A percentile compares a stretch with the other conserved stretches of the same genome.
These are phyloP conservation scores for Oncorhynchus keta DNA, from an alignment of 2,113 vertebrate genomes.

Conservation along the genomic window DNA sequence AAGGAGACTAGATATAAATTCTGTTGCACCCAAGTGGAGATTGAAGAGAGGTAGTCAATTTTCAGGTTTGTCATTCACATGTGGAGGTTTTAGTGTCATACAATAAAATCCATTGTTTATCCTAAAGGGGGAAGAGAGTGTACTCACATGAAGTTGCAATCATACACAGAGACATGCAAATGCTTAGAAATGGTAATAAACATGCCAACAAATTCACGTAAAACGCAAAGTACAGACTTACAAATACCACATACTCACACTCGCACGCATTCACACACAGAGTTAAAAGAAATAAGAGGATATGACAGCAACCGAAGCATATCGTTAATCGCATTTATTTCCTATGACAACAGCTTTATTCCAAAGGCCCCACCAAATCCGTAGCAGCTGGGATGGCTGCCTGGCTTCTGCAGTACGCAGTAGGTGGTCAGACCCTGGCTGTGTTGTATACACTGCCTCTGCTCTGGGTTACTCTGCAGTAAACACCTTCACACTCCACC, in stretches of 20 bases:
- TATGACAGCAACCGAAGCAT: slow-evolving; percentile 26
- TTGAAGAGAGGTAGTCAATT: neutral
- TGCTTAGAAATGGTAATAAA: too few species aligned
- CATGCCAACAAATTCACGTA: too few species aligned
- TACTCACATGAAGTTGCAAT: neutral
- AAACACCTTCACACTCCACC: neutral
- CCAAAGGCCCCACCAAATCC: slow-evolving; percentile 46
- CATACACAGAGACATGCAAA: slow-evolving; percentile 5
- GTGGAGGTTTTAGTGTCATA: neutral
- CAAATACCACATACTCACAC: slow-evolving; percentile 6
- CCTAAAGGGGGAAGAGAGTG: neutral
- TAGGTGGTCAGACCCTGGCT: slow-evolving; percentile 47
- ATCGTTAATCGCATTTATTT: slow-evolving; percentile 51
- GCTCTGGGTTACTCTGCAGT: slow-evolving; percentile 17
- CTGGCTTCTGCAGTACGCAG: slow-evolving; percentile 45
- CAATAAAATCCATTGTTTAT: neutral
- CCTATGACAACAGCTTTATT: slow-evolving; percentile 46
- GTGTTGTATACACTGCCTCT: slow-evolving; percentile 5
- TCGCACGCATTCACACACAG: neutral
- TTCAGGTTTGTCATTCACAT: neutral
- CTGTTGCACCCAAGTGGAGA: slow-evolving; percentile 13
- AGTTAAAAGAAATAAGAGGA: slow-evolving; percentile 12
- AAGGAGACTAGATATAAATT: slow-evolving; percentile 41
- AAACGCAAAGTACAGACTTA: too few species aligned
- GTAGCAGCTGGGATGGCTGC: slow-evolving; percentile 52